Evolutionary conservation across 1,140 invertebrate species (phyloP).

Genomic region (Himalopsyche phryganea): DNA sequence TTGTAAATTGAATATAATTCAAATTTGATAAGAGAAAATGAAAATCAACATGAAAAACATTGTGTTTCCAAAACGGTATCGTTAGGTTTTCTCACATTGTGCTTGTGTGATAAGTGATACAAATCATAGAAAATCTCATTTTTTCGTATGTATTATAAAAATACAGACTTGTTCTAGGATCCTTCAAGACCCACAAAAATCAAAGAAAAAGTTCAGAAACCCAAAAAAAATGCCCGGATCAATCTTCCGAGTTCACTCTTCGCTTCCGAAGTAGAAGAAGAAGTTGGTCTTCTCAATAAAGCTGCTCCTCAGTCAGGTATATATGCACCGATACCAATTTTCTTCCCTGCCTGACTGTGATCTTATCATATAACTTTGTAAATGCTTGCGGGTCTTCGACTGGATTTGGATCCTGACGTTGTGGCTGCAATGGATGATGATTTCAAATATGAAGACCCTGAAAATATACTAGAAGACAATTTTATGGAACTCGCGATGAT

Average conservation of each 20-base stretch:
- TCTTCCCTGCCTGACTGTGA: too few relatives aligned
- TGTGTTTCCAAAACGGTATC: too few relatives aligned
- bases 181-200: constrained; percentile 8
- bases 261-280: constrained; percentile 83
- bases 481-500: constrained; percentile 80
- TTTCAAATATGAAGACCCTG: constrained; percentile 78
- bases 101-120: not conserved
- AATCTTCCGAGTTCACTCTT: constrained; percentile 87
- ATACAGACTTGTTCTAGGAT: constrained; percentile 16
- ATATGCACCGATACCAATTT: not conserved
- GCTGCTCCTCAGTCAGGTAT: constrained; percentile 71
- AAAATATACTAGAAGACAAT: constrained; percentile 86
- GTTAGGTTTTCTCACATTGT: not conserved
- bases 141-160: too few relatives aligned
- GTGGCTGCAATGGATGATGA: constrained; percentile 91
- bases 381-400: constrained; percentile 64
- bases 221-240: constrained; percentile 47
- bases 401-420: constrained; percentile 90
- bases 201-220: constrained; percentile 36
- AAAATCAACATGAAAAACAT: too few relatives aligned
- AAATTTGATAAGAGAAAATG: too few relatives aligned
- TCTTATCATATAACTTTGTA: not conserved
- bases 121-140: too few relatives aligned
- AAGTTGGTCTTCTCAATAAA: constrained; percentile 85
- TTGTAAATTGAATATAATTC: too few relatives aligned